phyloP scores from a whole-genome alignment of 2,888 invertebrate species.

The Drosophila pseudotakahashii region DNA sequence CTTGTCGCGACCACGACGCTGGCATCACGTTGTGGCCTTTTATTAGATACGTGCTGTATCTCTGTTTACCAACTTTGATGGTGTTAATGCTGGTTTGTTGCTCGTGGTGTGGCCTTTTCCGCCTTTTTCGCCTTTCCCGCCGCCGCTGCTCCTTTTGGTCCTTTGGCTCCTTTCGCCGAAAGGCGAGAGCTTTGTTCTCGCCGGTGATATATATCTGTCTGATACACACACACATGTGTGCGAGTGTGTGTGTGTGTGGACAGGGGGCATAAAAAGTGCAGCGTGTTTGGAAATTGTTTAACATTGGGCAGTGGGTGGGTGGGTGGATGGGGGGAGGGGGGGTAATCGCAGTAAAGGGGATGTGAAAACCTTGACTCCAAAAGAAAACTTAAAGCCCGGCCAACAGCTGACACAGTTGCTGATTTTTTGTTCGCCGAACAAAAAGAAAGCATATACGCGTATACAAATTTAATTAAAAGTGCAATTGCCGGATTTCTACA shows the following conservation, averaged over 20 bases:
- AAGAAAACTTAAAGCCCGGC: slow-evolving; percentile 17
- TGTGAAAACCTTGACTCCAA: slow-evolving; percentile 34
- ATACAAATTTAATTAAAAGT: slow-evolving; percentile 68
- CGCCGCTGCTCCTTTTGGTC: slow-evolving; percentile 15
- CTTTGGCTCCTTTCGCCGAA: neutral
- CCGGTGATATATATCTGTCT: slow-evolving; percentile 42
- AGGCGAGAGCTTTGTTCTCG: slow-evolving; percentile 30
- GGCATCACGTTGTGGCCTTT: slow-evolving; percentile 79
- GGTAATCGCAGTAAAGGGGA: neutral
- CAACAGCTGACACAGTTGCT: slow-evolving; percentile 25
- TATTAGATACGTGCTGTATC: slow-evolving; percentile 84
- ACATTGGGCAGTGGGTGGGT: slow-evolving; percentile 15
- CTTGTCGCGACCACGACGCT: slow-evolving; percentile 52
- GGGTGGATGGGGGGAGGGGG: too few relatives aligned
- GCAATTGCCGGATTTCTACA: slow-evolving; percentile 53
- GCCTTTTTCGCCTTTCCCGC: neutral
- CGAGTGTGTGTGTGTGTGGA: neutral
- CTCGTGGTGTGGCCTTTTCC: slow-evolving; percentile 15
- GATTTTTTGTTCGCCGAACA: slow-evolving; percentile 4
- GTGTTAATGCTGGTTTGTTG: slow-evolving; percentile 68
- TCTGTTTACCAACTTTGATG: slow-evolving; percentile 80
- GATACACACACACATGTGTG: slow-evolving; percentile 12
- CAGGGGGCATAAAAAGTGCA: slow-evolving; percentile 63
- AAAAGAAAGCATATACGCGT: slow-evolving; percentile 35
- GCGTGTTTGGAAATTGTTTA: slow-evolving; percentile 47